Conservation (phyloP, 2,113 vertebrate species). For the Anhinga anhinga region DNA sequence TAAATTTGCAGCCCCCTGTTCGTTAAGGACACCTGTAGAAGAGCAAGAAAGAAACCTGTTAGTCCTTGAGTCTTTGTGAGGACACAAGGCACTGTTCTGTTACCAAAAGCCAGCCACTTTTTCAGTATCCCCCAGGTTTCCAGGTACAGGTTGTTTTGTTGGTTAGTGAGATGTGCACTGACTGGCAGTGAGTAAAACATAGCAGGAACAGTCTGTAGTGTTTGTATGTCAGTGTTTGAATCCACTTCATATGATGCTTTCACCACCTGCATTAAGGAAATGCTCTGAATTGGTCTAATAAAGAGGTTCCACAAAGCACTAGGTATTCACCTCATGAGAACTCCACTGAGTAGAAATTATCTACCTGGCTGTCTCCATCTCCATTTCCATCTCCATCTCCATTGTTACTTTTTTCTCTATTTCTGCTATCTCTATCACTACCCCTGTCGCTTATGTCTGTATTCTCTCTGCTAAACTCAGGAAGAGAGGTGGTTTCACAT, state of each 20-base stretch:
- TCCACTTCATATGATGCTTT: rapidly evolving
- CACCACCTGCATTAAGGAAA: neutral
- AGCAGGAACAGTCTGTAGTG: neutral
- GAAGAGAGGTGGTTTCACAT: neutral
- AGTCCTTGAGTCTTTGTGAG: neutral
- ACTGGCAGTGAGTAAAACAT: neutral
- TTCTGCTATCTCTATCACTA: neutral
- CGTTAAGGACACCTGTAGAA: neutral
- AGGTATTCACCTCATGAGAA: neutral
- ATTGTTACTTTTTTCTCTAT: neutral
- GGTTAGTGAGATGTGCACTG: neutral
- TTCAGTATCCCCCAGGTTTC: neutral
- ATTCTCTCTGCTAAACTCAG: neutral
- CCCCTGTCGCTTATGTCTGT: rapidly evolving
- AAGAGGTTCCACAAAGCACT: neutral
- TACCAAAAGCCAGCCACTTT: neutral
- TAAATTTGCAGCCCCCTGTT: neutral
- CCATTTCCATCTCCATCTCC: neutral
- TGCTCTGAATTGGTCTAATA: neutral
- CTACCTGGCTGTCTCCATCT: neutral
- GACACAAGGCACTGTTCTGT: neutral
- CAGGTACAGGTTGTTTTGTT: neutral
- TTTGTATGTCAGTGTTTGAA: neutral
- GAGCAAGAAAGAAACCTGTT: neutral
- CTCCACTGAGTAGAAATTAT: neutral